Evolutionary conservation across 1,140 invertebrate species (phyloP), one percentile per base, ranked within the genome.

Genomic region (Pseudobourletiella spinata): DNA sequence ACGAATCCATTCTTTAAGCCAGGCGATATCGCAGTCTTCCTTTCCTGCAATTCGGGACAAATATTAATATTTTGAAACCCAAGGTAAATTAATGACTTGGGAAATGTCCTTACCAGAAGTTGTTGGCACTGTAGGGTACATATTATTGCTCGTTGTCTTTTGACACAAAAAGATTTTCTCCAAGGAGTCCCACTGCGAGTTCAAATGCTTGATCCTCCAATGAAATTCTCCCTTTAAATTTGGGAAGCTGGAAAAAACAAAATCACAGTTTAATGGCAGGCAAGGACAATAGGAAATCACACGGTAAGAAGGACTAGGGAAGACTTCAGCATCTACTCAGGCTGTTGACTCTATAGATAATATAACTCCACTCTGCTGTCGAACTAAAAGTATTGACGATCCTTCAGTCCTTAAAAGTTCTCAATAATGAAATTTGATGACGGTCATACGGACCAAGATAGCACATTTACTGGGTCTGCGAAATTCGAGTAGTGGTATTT

Each of bases 161-260:
- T 58, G 59, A 44, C 60, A 60, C 20, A 44, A 65, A 29, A 61
- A 56, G 32, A 65, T 64, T 51, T 61, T 69, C 22, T 69, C 63
- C n/a, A 65, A 44, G n/a, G 63, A 50, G 56, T 65, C 61, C 67
- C 67, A 69, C 25, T 69, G 67, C 11, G 67, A 68, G 39, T 68
- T 68, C 30, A 68, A 29, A 57, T 68, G 66, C 43, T 65, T 65
- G 25, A 69, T 50, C 48, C 67, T 50, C 67, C 67, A 69, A 18
- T 64, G 60, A 56, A 65, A 63, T 48, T 69, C 67, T 61, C 65
- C 67, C 32, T 69, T 69, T 48, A 65, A 30, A 14, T 61, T 57
- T n/a, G 67, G 64, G 35, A 63, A 55, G 8, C 65, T 67, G 32
- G 20, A 18, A 42, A 30, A 57, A 61, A 54, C 50, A 51, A 8